Conservation (phyloP, 1,140 invertebrate genomes). For the Temnothorax curvispinosus region DNA sequence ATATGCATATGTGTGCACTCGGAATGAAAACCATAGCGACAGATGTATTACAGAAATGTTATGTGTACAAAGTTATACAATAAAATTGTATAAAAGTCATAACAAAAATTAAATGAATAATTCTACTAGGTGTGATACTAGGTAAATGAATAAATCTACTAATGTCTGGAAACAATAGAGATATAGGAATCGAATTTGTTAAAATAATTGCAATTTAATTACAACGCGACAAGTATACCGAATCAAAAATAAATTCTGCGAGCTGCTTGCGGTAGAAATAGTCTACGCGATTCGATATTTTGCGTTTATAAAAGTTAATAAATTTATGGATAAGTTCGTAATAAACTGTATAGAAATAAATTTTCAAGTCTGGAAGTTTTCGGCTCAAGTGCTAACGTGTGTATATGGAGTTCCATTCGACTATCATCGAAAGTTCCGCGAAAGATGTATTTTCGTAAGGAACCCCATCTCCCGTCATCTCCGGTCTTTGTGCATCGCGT, state of each 20-base stretch:
- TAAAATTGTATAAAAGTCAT: not conserved
- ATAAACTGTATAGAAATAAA: not conserved
- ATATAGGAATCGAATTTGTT: not conserved
- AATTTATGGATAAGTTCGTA: too few species aligned
- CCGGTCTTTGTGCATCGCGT: not conserved
- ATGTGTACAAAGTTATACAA: not conserved
- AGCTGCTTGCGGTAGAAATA: not conserved
- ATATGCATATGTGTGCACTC: not conserved
- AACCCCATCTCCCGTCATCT: not conserved
- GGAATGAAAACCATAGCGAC: not conserved
- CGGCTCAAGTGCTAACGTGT: too few species aligned
- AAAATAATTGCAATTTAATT: not conserved
- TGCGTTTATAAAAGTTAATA: not conserved
- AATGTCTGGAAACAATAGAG: not conserved
- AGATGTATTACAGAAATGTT: slow-evolving; percentile 1
- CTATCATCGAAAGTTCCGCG: not conserved
- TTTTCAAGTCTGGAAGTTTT: not conserved
- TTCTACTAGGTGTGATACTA: too few species aligned
- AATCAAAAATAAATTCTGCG: not conserved
- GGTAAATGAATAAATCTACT: too few species aligned
- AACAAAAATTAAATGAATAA: not conserved
- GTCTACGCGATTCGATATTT: not conserved
- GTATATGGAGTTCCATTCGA: too few species aligned
- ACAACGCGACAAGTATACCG: not conserved
- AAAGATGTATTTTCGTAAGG: not conserved